Conservation (phyloP, 2,797 vertebrate species). For the Cottoperca gobio region DNA sequence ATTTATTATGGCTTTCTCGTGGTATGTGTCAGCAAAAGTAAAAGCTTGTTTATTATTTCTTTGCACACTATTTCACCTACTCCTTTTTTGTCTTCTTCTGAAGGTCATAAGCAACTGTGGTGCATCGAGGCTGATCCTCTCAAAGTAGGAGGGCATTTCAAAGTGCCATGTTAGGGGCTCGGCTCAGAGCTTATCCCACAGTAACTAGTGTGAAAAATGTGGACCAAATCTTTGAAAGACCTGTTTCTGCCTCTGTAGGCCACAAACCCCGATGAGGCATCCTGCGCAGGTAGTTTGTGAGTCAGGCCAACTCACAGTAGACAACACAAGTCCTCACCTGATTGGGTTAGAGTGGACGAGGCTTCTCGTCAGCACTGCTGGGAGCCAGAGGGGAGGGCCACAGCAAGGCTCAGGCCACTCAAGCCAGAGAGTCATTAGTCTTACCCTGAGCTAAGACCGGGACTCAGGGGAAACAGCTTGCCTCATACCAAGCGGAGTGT, state of each 20-base stretch:
- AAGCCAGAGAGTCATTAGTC: conserved; percentile 72
- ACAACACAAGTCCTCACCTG: conserved; percentile 55
- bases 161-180: conserved; percentile 51
- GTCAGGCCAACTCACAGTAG: conserved; percentile 31
- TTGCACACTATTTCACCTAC: conserved; percentile 18
- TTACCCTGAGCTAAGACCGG: conserved; percentile 48
- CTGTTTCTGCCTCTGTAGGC: conserved; percentile 28
- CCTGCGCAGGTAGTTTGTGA: conserved; percentile 38
- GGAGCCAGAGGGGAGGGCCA: conserved; percentile 23
- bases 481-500: conserved; percentile 30
- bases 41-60: conserved; percentile 35
- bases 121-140: conserved; percentile 50
- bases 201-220: conserved; percentile 54
- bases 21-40: conserved; percentile 18
- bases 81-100: conserved; percentile 18
- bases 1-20: conserved; percentile 11
- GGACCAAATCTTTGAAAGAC: conserved; percentile 38
- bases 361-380: conserved; percentile 27
- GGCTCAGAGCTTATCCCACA: conserved; percentile 49
- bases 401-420: conserved; percentile 47
- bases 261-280: not conserved
- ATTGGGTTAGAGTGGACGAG: conserved; percentile 58
- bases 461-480: conserved; percentile 36
- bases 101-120: conserved; percentile 63
- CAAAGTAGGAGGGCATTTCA: conserved; percentile 55